phyloP scores from a whole-genome alignment of 92 coral and sea anemone genomes.

The Phenganax stokvisi region DNA sequence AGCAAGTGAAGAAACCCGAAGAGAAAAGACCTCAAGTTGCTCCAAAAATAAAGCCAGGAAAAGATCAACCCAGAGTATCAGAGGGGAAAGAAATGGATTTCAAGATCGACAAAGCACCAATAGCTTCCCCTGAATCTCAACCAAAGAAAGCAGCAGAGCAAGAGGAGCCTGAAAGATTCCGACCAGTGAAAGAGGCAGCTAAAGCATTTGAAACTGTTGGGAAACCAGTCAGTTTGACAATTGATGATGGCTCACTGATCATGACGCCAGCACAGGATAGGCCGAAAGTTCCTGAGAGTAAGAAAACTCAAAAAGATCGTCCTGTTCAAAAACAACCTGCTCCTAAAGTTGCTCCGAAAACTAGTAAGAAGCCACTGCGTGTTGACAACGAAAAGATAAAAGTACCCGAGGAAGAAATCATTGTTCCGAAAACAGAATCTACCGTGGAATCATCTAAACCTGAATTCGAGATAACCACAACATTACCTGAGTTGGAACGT shows the following conservation, averaged over 20 bases:
- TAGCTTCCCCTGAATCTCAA: neutral
- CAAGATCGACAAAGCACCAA: neutral
- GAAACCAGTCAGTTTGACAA: conserved; percentile 19
- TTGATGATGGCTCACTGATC: conserved; percentile 11
- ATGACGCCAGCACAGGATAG: neutral
- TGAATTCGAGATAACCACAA: neutral
- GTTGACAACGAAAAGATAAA: neutral
- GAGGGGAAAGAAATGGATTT: conserved; percentile 10
- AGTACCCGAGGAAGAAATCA: neutral
- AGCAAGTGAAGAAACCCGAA: neutral
- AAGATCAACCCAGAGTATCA: neutral
- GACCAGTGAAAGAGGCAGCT: neutral
- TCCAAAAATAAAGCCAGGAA: neutral
- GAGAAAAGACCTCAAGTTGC: neutral
- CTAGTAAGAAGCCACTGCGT: neutral
- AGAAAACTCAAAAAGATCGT: neutral
- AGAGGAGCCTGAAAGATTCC: too few species aligned
- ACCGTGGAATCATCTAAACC: too few species aligned
- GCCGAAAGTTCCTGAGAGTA: neutral
- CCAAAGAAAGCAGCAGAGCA: neutral
- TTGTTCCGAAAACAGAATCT: conserved; percentile 1
- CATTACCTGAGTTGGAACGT: neutral
- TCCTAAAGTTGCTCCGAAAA: conserved; percentile 4
- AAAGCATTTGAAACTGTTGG: conserved; percentile 18
- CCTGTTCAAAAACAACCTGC: conserved; percentile 3